Conservation (phyloP, 2,888 invertebrate genomes). For the Tenthredo notha region DNA sequence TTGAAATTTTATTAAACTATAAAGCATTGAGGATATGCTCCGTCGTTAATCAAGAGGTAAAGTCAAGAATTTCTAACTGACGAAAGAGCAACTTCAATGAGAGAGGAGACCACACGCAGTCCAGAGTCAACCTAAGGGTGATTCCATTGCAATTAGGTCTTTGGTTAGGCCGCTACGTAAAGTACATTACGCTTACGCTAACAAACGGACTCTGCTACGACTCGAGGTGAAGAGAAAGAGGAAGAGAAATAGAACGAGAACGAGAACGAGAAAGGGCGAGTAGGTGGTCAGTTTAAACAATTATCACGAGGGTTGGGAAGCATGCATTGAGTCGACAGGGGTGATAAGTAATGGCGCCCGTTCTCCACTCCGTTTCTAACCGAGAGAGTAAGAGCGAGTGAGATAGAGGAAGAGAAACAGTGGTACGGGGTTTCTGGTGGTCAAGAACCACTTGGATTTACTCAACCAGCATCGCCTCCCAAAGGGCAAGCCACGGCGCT, state of each 20-base stretch:
- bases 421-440: constrained; percentile 35
- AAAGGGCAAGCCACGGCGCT: constrained; percentile 17
- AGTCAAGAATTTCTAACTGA: constrained; percentile 33
- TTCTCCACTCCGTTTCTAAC: constrained; percentile 10
- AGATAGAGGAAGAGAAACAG: background rate
- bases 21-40: background rate
- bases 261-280: constrained; percentile 61
- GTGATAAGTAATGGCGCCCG: constrained; percentile 75
- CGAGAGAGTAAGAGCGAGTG: constrained; percentile 26
- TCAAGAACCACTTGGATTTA: constrained; percentile 50
- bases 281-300: constrained; percentile 77
- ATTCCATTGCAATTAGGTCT: constrained; percentile 61
- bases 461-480: constrained; percentile 13
- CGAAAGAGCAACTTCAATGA: constrained; percentile 13
- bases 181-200: constrained; percentile 63
- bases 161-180: constrained; percentile 57
- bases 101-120: constrained; percentile 36
- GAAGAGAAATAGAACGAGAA: background rate
- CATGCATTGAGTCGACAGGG: constrained; percentile 69
- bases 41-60: constrained; percentile 39
- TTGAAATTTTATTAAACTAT: background rate
- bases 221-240: constrained; percentile 64
- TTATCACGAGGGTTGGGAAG: constrained; percentile 75
- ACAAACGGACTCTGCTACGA: constrained; percentile 67
- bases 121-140: constrained; percentile 41